A percentile compares a stretch with the other conserved stretches of the same genome.
Evolutionary conservation across 2,113 vertebrate species (phyloP).

Genomic region (Trichomycterus rosablanca): DNA sequence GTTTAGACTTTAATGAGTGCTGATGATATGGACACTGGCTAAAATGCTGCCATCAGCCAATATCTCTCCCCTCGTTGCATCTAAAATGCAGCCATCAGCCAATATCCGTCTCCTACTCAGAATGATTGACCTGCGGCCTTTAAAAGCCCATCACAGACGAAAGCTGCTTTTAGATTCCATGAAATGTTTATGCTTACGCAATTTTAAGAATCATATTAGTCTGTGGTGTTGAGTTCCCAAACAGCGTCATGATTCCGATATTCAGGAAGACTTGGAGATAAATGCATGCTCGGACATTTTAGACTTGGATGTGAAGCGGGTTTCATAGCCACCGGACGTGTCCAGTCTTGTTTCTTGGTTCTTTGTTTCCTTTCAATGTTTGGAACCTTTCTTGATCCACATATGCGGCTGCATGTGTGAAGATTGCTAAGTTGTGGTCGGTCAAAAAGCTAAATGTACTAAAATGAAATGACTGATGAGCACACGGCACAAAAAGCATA

Average conservation of each 20-base stretch:
- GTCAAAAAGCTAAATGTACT: neutral
- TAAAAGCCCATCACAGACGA: constrained; percentile 58
- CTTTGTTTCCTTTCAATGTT: constrained; percentile 41
- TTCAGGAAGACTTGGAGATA: neutral
- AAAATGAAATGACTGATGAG: no score
- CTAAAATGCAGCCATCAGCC: constrained; percentile 51
- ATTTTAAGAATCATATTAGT: constrained; percentile 39
- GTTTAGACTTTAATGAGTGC: constrained; percentile 16
- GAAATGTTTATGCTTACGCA: constrained; percentile 48
- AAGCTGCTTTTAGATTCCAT: constrained; percentile 62
- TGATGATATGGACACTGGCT: constrained; percentile 37
- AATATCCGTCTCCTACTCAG: constrained; percentile 12
- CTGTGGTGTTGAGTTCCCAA: constrained; percentile 29
- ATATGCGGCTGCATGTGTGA: constrained; percentile 3
- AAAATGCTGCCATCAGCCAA: constrained; percentile 52
- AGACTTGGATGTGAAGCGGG: neutral
- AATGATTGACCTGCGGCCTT: constrained; percentile 37
- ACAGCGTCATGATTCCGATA: constrained; percentile 10
- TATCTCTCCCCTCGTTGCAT: constrained; percentile 28
- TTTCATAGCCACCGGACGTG: constrained; percentile 35
- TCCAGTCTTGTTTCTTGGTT: constrained; percentile 25
- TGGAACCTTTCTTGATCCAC: constrained; percentile 22
- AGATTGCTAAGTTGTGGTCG: constrained; percentile 7
- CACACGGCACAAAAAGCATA: no score
- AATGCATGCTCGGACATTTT: neutral